Base-by-base conservation (phyloP, 92 coral and sea anemone genomes). In the Desmophyllum pertusum region DNA sequence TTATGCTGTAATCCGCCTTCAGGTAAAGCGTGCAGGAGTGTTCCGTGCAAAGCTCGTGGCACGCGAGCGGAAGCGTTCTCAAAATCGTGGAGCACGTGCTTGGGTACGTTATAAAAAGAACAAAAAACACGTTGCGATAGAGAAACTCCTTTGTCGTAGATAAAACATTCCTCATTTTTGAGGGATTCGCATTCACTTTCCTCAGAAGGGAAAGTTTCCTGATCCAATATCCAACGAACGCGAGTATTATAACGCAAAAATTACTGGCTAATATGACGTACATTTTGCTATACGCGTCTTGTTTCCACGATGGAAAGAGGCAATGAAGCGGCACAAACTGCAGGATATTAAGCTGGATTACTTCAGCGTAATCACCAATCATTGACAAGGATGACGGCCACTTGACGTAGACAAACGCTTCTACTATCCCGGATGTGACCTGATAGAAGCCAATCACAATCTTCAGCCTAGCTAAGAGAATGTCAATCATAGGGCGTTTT, bases 271-370 rank as follows among this genome's bases (percentile, higher is more conserved):
- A 43, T 35, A 75, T 51, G 2, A 84, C 77, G 13, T 81, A 73
- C 81, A 92, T 61, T 45, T 89, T 43, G 31, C 72, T 77, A 40
- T 68, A 86, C 23, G 90, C 90, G 61, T 92, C 75, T 42, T 75
- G 84, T 41, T 89, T 86, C 40, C 90, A 73, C 17, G 83, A 40
- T 2, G 86, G 39, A 38, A 70, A 55, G 43, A 89, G 51, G 75
- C 95, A 92, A 43, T 83, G 89, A 33, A 91, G 76, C 5, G 95
- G 95, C 2, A 89, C 92, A 63, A 91, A 87, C 39, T 86, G 84
- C 35, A 91, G 85, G 38, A 91, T 45, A 61, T 89, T 91, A 7
- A 91, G 88, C 75, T 91, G 95, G 30, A 91, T 25, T 7, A 91
- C 57, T 33, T 89, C 85, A 8, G 95, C 90, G 61, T 88, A 88